Evolutionary conservation across 1,140 invertebrate species (phyloP).

Genomic region (Neocloeon triangulifer): DNA sequence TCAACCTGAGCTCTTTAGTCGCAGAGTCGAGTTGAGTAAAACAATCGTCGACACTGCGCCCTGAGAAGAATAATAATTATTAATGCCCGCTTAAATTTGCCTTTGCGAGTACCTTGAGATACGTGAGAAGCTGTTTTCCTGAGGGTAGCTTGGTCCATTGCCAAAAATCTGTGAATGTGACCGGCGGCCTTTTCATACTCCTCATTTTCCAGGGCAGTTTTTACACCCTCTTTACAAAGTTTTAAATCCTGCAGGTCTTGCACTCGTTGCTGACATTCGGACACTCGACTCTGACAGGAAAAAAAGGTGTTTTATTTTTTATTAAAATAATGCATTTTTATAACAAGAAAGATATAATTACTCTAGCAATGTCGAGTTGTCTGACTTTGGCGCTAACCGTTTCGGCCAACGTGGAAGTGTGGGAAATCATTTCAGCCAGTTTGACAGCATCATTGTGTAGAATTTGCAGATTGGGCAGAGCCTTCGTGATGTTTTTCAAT

Average conservation of each 20-base stretch:
- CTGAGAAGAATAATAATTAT: background rate
- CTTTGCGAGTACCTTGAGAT: slow-evolving; percentile 23
- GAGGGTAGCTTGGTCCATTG: slow-evolving; percentile 80
- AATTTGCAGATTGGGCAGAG: slow-evolving; percentile 40
- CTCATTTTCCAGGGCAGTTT: slow-evolving; percentile 74
- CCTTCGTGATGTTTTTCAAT: slow-evolving; percentile 31
- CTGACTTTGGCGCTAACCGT: slow-evolving; percentile 93
- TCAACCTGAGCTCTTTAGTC: slow-evolving; percentile 43
- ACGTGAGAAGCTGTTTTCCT: slow-evolving; percentile 54
- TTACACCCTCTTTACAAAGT: slow-evolving; percentile 85
- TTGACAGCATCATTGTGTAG: slow-evolving; percentile 47
- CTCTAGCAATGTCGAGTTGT: slow-evolving; percentile 78
- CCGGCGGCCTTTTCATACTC: slow-evolving; percentile 83
- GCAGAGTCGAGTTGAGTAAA: slow-evolving; percentile 71
- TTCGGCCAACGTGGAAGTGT: slow-evolving; percentile 71
- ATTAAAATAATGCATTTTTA: slow-evolving; percentile 4
- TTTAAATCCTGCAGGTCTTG: slow-evolving; percentile 92
- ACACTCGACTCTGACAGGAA: slow-evolving; percentile 54
- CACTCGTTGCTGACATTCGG: slow-evolving; percentile 82
- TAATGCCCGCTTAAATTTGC: slow-evolving; percentile 21
- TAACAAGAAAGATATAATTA: slow-evolving; percentile 17
- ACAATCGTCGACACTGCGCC: slow-evolving; percentile 46
- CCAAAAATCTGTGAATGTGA: slow-evolving; percentile 84
- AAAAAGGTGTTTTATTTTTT: background rate
- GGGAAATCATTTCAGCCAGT: slow-evolving; percentile 60